These are phyloP conservation scores for Troides helena DNA, from an alignment of 2,888 invertebrate species.

Conservation along the genomic window DNA sequence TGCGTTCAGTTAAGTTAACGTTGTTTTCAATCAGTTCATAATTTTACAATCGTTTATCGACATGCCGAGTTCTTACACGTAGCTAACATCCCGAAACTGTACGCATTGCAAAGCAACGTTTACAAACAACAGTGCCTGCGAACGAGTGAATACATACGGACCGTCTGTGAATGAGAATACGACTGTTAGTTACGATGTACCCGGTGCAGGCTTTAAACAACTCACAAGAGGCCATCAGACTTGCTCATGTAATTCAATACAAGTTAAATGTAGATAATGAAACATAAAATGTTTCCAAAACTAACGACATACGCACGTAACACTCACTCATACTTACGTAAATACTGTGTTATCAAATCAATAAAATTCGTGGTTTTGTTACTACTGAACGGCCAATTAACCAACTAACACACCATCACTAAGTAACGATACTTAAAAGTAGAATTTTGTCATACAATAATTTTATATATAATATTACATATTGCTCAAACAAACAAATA, in stretches of 20 bases:
- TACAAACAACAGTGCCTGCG: slow-evolving; percentile 65
- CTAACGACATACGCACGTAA: too few relatives aligned
- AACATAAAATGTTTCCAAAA: neutral
- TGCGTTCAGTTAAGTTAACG: neutral
- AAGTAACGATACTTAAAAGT: too few relatives aligned
- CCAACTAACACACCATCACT: too few relatives aligned
- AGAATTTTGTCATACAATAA: too few relatives aligned
- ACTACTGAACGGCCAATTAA: too few relatives aligned
- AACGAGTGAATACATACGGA: slow-evolving; percentile 60
- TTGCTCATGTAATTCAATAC: slow-evolving; percentile 7
- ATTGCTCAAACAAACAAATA: too few relatives aligned
- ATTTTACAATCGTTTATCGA: slow-evolving; percentile 24
- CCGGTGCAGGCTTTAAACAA: slow-evolving; percentile 17
- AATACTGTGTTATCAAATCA: too few relatives aligned
- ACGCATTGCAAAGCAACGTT: slow-evolving; percentile 57
- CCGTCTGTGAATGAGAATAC: slow-evolving; percentile 47
- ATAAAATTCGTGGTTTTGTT: too few relatives aligned
- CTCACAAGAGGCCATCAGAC: slow-evolving; percentile 17
- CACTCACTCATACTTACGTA: too few relatives aligned
- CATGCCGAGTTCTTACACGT: slow-evolving; percentile 35
- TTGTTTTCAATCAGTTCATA: slow-evolving; percentile 35
- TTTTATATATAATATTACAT: too few relatives aligned
- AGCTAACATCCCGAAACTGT: slow-evolving; percentile 44
- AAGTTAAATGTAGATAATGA: neutral
- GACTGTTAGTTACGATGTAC: slow-evolving; percentile 51